phyloP scores from a whole-genome alignment of 1,140 invertebrate species.

The Sesamia nonagrioides region DNA sequence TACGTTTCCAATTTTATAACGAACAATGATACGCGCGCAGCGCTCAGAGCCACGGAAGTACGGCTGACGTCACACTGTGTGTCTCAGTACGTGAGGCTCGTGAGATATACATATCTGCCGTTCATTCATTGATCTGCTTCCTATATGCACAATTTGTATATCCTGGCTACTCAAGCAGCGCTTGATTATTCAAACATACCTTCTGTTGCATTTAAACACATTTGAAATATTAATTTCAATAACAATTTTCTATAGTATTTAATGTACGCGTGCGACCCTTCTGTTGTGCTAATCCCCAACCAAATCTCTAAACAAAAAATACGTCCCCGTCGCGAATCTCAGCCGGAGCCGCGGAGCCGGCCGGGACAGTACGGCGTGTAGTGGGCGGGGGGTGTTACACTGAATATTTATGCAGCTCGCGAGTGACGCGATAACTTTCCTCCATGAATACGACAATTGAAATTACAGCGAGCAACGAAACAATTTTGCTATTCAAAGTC shows the following conservation, averaged over 20 bases:
- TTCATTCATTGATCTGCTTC: background rate
- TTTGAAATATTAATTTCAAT: background rate
- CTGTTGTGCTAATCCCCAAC: background rate
- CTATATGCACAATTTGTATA: background rate
- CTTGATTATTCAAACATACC: no score
- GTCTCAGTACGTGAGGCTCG: background rate
- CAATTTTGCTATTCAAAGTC: constrained; percentile 50
- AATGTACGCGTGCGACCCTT: background rate
- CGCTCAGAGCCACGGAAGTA: constrained; percentile 4
- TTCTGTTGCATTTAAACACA: background rate
- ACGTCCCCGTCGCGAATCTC: constrained; percentile 7
- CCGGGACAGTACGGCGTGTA: background rate
- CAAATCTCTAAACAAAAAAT: constrained; percentile 39
- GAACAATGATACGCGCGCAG: constrained; percentile 5
- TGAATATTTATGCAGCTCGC: constrained; percentile 56
- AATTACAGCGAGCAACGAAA: constrained; percentile 52
- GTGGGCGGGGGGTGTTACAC: background rate
- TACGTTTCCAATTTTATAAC: constrained; percentile 48
- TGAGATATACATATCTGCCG: no score
- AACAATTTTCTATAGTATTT: background rate
- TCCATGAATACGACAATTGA: constrained; percentile 60
- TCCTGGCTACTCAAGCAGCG: background rate
- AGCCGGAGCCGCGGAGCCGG: background rate
- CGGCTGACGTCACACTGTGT: background rate
- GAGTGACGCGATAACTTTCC: constrained; percentile 47